Evolutionary conservation across 37 sponge, comb jelly and placozoan species (phyloP), one percentile per base, ranked within the genome.

Genomic region (Chondrilla cf. caribensis): DNA sequence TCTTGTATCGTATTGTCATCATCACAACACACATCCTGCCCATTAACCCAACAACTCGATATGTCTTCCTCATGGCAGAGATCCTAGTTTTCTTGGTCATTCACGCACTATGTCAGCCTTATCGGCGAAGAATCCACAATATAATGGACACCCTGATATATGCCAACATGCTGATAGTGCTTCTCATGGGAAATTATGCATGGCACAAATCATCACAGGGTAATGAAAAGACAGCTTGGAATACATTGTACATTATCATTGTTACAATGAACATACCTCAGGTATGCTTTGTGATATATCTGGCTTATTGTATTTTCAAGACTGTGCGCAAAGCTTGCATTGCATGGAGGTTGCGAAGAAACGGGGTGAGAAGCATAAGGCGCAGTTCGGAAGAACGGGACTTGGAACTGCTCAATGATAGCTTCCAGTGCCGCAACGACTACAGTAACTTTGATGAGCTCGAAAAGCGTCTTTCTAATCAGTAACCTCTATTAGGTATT

Each of bases 371-470:
- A 62, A 15, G 7, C n/a, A n/a, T 37, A 0, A n/a, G 41, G 21
- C 2, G 0, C n/a, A 73, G 24, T 25, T 40, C 76, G 40, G 76
- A 73, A 37, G 76, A 73, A 38, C 36, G 76, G 76, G 76, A 73
- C 21, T n/a, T 6, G 76, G 43, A 73, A 25, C 25, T 73, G 3
- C 41, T 73, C 25, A 39, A 37, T 17, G 24, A 73, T 39, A 73
- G 76, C 76, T 73, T 73, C 25, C 44, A 43, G 11, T 40, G 17
- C 18, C 19, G 76, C 0, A 17, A 24, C 22, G 76, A 73, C 1
- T 73, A 73, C 51, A 47, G 11, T 14, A 11, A 6, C 51, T 47
- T 47, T 47, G 51, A 47, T n/a, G n/a, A n/a, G n/a, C n/a, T n/a
- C n/a, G n/a, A n/a, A n/a, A n/a, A n/a, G n/a, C n/a, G n/a, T n/a